phyloP scores from a whole-genome alignment of 2,888 invertebrate species.

The Rhagophthalmus giganteus region DNA sequence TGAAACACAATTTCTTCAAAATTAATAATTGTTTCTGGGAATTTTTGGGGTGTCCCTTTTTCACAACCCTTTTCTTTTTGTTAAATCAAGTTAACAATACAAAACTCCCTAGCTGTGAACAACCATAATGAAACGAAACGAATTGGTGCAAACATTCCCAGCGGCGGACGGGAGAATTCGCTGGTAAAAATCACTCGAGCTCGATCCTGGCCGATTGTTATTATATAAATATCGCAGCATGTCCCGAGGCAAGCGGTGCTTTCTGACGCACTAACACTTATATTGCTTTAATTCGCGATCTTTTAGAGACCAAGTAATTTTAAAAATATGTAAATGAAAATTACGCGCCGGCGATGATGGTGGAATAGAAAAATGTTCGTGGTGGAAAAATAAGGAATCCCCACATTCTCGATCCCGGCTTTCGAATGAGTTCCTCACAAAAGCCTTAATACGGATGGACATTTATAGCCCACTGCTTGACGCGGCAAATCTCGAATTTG shows the following conservation, averaged over 20 bases:
- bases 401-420: constrained; percentile 19
- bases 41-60: constrained; percentile 11
- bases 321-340: not conserved
- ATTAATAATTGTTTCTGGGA: constrained; percentile 1
- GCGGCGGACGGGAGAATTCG: constrained; percentile 17
- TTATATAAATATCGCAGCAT: constrained; percentile 24
- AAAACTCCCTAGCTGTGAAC: constrained; percentile 25
- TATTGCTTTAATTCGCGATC: not conserved
- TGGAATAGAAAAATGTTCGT: constrained; percentile 2
- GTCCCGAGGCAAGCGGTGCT: too few species aligned
- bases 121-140: constrained; percentile 28
- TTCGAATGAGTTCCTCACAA: constrained; percentile 32
- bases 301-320: not conserved
- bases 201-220: constrained; percentile 5
- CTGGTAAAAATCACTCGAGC: constrained; percentile 14
- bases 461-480: constrained; percentile 49
- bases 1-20: not conserved
- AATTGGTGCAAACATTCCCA: constrained; percentile 32
- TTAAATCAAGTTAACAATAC: constrained; percentile 27
- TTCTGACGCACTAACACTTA: too few species aligned
- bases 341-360: not conserved
- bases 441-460: constrained; percentile 48
- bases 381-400: constrained; percentile 18
- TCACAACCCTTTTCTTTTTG: constrained; percentile 27
- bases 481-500: constrained; percentile 52